These are phyloP conservation scores for Lordiphosa andalusiaca DNA, from an alignment of 2,888 invertebrate genomes.

Conservation along the genomic window DNA sequence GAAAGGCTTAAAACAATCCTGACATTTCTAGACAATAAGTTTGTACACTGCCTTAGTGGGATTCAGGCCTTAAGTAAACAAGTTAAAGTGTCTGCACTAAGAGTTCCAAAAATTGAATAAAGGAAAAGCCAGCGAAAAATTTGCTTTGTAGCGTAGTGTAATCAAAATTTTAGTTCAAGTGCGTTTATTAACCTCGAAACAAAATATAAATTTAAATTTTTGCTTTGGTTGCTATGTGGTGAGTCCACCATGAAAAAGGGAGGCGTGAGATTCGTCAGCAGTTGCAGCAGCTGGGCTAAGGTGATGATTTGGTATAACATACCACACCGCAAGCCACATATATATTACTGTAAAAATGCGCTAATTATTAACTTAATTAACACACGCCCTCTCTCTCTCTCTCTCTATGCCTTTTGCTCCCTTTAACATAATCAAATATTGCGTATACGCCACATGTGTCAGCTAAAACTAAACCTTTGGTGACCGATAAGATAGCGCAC, in stretches of 20 bases:
- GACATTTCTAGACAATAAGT: too few species aligned
- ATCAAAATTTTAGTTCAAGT: slow-evolving; percentile 50
- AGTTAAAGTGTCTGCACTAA: too few species aligned
- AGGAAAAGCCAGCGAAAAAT: too few species aligned
- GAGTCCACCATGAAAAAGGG: background rate
- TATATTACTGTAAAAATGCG: slow-evolving; percentile 56
- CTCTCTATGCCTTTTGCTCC: background rate
- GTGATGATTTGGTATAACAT: slow-evolving; percentile 25
- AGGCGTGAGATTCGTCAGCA: slow-evolving; percentile 6
- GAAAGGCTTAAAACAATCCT: too few species aligned
- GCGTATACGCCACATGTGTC: slow-evolving; percentile 33
- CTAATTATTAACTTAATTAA: slow-evolving; percentile 56
- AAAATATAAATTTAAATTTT: too few species aligned
- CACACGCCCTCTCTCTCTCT: slow-evolving; percentile 13
- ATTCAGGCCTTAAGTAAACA: too few species aligned
- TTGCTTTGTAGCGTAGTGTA: too few species aligned
- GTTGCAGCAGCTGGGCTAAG: background rate
- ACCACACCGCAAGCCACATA: slow-evolving; percentile 26
- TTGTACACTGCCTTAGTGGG: too few species aligned
- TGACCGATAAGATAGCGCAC: slow-evolving; percentile 55
- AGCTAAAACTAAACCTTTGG: slow-evolving; percentile 13
- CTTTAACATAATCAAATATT: slow-evolving; percentile 9
- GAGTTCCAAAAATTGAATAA: too few species aligned
- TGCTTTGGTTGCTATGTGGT: slow-evolving; percentile 13
- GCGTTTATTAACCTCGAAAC: slow-evolving; percentile 57